Percentiles rank a stretch among this genome's conserved stretches.
phyloP scores from a whole-genome alignment of 2,888 invertebrate genomes.

The Heliconius aoede region DNA sequence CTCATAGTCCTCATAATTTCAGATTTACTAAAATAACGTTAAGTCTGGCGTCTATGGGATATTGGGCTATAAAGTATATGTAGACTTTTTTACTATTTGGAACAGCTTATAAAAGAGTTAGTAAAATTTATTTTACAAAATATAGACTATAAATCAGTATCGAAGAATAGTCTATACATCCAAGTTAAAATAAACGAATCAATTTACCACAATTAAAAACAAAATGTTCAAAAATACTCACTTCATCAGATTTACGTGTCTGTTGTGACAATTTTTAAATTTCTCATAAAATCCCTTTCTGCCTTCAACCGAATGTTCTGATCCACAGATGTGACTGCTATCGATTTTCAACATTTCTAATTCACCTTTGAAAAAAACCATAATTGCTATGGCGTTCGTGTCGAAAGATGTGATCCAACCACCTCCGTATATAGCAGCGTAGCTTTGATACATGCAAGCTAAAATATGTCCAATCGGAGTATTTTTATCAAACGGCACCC shows the following conservation, averaged over 20 bases:
- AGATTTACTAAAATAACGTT: too few species aligned
- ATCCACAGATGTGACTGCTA: conserved; percentile 62
- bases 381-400: conserved; percentile 70
- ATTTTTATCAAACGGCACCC: conserved; percentile 74
- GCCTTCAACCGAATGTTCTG: conserved; percentile 41
- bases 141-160: too few species aligned
- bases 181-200: background rate
- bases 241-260: conserved; percentile 68
- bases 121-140: too few species aligned
- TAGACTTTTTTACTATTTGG: too few species aligned
- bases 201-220: too few species aligned
- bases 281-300: conserved; percentile 52
- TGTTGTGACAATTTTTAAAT: conserved; percentile 63
- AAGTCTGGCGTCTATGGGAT: too few species aligned
- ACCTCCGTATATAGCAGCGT: conserved; percentile 68
- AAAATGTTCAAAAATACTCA: conserved; percentile 54
- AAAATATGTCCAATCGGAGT: conserved; percentile 59
- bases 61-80: too few species aligned
- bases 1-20: too few species aligned
- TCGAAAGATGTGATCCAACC: conserved; percentile 78
- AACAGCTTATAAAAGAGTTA: too few species aligned
- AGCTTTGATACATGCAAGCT: conserved; percentile 66
- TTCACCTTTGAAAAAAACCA: conserved; percentile 74
- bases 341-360: conserved; percentile 66
- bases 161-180: too few species aligned